Percentiles rank a stretch among this genome's conserved stretches.
Evolutionary conservation across 2,797 vertebrate genomes (phyloP).

Genomic region (Streptopelia turtur): DNA sequence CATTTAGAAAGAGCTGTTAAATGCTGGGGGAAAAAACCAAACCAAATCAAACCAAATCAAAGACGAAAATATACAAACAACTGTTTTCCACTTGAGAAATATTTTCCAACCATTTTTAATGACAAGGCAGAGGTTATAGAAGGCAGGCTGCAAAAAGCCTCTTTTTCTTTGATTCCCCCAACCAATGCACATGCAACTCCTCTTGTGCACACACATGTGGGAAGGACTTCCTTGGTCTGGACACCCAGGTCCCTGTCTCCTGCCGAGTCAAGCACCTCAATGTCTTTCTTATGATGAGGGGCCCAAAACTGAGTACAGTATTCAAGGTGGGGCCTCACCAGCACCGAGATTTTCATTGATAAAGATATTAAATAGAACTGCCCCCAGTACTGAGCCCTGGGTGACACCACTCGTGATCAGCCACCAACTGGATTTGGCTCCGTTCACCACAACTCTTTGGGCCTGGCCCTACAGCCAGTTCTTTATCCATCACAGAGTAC

Average conservation of each 20-base stretch:
- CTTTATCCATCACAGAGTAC: no score
- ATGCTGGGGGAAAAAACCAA: background rate
- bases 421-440: no score
- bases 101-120: background rate
- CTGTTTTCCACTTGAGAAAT: background rate
- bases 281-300: no score
- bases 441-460: no score
- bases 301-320: no score
- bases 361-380: no score
- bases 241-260: background rate
- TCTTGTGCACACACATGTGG: background rate
- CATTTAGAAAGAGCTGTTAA: background rate
- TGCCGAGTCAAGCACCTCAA: background rate
- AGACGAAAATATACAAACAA: background rate
- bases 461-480: no score
- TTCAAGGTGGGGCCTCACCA: no score
- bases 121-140: background rate
- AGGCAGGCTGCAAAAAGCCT: background rate
- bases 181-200: rapidly evolving
- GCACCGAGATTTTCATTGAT: no score
- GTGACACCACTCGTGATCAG: no score
- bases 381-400: no score
- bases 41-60: no score
- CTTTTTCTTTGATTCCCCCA: background rate
- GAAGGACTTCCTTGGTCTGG: background rate